Base-by-base conservation (phyloP, 2,113 vertebrate species). In the Odocoileus hemionus region DNA sequence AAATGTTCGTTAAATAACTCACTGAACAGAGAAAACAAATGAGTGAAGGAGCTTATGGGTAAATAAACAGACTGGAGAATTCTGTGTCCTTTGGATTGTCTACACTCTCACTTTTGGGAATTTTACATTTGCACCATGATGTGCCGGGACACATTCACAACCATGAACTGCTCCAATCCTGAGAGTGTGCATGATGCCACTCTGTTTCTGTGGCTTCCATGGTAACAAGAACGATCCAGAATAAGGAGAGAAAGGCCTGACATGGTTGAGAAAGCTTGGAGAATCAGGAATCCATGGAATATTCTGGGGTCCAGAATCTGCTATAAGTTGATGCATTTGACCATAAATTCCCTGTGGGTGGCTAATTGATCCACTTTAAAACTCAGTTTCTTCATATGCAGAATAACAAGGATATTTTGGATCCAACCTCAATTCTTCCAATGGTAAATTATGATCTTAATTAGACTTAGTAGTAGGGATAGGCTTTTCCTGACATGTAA, bases 121-220 rank as follows among this genome's bases (percentile, higher is more conserved):
- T 83, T 83, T 91, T 76, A 17, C 55, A 33, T 86, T 67, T 74
- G 26, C 6, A 82, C 28, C 15, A 30, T 45, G 4, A 28, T 82
- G 14, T 64, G 7, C 26, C 47, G 60, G 85, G n/a, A n/a, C 39
- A 80, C n/a, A 60, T 86, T 67, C 58, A 74, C 33, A 91, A 26
- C 36, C 25, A 88, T 36, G 14, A 86, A 50, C 13, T 60, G 19
- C 16, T 95, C 60, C 45, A 43, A 89, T 50, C 67, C n/a, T 70
- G 30, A 86, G 43, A 74, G 16, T 86, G 50, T 30, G 1, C 28
- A 23, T n/a, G 10, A 88, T 12, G 23, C 33, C 43, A 16, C 25
- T 76, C 47, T 91, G 45, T 64, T 64, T 96, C 76, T 55, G 16
- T 76, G 39, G 76, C 82, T 93, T 97, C 54, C 86, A 92, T 93